Evolutionary conservation across 2,797 vertebrate genomes (phyloP).

Genomic region (Protonibea diacanthus): DNA sequence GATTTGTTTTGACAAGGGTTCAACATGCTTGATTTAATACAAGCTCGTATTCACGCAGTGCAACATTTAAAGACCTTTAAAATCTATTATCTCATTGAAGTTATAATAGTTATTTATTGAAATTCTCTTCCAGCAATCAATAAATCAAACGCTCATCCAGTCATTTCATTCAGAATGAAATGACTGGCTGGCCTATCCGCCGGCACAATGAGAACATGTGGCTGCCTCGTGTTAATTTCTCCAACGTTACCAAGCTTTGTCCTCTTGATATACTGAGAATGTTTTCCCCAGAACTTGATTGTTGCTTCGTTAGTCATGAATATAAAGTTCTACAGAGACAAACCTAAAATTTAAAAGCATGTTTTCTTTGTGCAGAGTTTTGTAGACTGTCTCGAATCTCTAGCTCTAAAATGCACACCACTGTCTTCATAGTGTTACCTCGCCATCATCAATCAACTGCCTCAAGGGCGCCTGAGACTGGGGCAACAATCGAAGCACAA

Average conservation of each 20-base stretch:
- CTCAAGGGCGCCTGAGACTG: slow-evolving; percentile 26
- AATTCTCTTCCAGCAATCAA: no score
- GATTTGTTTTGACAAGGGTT: neutral
- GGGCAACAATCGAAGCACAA: slow-evolving; percentile 28
- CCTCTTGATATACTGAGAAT: neutral
- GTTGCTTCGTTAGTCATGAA: neutral
- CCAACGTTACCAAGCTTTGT: no score
- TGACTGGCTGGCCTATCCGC: no score
- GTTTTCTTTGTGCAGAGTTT: no score
- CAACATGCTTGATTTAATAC: neutral
- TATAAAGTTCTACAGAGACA: neutral
- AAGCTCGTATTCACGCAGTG: neutral
- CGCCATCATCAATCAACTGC: slow-evolving; percentile 46
- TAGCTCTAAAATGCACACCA: slow-evolving; percentile 15
- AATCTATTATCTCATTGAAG: neutral
- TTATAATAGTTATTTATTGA: no score
- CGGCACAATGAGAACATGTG: no score
- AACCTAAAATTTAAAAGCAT: neutral
- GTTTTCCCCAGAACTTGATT: neutral
- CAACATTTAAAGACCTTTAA: neutral
- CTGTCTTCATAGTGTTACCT: neutral
- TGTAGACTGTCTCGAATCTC: neutral
- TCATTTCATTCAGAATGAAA: no score
- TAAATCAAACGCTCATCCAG: no score
- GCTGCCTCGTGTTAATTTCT: no score